These are phyloP conservation scores for Drosophila austrosaltans DNA, from an alignment of 2,888 invertebrate genomes.

Conservation along the genomic window DNA sequence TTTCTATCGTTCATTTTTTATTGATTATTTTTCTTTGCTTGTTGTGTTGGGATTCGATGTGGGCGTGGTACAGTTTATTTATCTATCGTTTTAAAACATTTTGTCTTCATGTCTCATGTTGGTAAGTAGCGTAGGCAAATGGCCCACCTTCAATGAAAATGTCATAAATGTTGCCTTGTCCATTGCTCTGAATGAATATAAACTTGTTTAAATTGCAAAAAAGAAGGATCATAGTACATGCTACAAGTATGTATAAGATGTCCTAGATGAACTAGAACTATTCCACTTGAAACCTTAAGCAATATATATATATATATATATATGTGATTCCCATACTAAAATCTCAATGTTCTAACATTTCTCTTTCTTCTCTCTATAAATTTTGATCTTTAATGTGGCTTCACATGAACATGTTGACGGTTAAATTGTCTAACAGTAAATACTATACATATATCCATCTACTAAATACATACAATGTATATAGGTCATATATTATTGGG, in stretches of 20 bases:
- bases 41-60: not conserved
- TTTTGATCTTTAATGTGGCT: not conserved
- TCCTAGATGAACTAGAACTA: too few relatives aligned
- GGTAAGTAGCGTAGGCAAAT: conserved; percentile 1
- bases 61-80: conserved; percentile 15
- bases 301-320: too few relatives aligned
- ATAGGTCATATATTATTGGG: conserved; percentile 13
- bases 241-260: too few relatives aligned
- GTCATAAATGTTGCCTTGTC: conserved; percentile 1
- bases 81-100: conserved; percentile 16
- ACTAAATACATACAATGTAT: conserved; percentile 1
- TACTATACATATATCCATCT: not conserved
- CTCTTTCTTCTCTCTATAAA: not conserved
- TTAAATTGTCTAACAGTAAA: conserved; percentile 11
- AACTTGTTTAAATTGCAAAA: not conserved
- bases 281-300: too few relatives aligned
- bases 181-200: not conserved
- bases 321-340: too few relatives aligned
- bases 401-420: conserved; percentile 4
- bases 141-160: conserved; percentile 3
- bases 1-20: not conserved
- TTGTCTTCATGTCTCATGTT: conserved; percentile 8
- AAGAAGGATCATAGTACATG: not conserved
- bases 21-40: not conserved
- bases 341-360: too few relatives aligned